A percentile compares a stretch with the other conserved stretches of the same genome.
Conservation (phyloP, 2,797 vertebrate species). For the Alca torda region DNA sequence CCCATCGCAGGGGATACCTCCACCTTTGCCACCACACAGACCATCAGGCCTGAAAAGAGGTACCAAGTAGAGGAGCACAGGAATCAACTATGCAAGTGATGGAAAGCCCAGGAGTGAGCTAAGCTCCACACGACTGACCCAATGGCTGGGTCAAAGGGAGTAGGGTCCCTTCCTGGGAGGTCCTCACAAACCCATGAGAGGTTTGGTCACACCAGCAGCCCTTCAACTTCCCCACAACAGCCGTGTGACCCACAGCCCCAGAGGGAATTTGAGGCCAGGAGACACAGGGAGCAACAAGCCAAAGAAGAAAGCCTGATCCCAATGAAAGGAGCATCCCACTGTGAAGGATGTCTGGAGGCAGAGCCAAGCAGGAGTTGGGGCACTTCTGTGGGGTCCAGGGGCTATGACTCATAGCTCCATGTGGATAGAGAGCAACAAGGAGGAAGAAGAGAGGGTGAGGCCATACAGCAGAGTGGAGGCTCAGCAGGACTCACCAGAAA, state of each 20-base stretch:
- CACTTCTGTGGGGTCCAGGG: background rate
- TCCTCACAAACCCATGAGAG: background rate
- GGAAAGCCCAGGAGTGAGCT: background rate
- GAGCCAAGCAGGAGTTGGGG: background rate
- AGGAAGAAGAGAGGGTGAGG: background rate
- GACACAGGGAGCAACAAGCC: background rate
- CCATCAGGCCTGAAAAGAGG: background rate
- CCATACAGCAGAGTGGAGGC: background rate
- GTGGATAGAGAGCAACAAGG: background rate
- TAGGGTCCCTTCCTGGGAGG: background rate
- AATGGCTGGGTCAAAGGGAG: background rate
- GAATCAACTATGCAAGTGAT: background rate
- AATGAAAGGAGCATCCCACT: background rate
- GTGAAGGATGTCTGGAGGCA: background rate
- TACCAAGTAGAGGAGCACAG: background rate
- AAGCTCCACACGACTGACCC: background rate
- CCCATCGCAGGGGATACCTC: background rate
- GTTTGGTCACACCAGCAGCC: background rate
- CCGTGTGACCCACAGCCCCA: background rate
- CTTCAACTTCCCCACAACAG: background rate
- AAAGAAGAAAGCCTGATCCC: background rate
- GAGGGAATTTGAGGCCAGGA: background rate
- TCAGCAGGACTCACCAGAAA: slow-evolving; percentile 77
- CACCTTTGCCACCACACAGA: background rate
- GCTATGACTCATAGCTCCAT: background rate